Percentiles rank a stretch among this genome's conserved stretches.
Conservation (phyloP, 37 sponge, comb jelly and placozoan genomes). For the Lycopodina hypogea region DNA sequence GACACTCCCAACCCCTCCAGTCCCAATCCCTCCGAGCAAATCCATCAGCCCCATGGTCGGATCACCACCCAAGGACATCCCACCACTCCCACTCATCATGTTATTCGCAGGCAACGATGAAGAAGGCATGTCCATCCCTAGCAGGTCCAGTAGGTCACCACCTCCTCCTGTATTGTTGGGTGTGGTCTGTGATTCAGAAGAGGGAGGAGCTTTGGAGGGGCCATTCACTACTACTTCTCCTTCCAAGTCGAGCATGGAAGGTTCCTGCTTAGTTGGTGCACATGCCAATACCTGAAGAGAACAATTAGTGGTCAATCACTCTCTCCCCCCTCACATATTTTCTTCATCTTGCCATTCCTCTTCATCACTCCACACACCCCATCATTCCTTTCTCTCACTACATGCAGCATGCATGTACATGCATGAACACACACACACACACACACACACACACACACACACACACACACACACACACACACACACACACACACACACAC, state of each 20-base stretch:
- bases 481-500: background rate
- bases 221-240: conserved; percentile 24
- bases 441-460: conserved; percentile 7
- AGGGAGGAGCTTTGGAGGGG: background rate
- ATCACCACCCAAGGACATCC: background rate
- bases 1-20: background rate
- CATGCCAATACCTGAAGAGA: background rate
- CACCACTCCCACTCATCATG: background rate
- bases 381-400: no score
- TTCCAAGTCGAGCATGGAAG: conserved; percentile 51
- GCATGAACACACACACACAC: conserved; percentile 5
- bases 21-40: conserved; percentile 29
- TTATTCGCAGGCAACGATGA: background rate
- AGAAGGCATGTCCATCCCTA: conserved; percentile 15
- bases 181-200: background rate
- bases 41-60: conserved; percentile 43
- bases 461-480: no score
- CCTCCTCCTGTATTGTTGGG: conserved; percentile 10
- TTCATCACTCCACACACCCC: background rate
- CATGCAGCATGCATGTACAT: conserved; percentile 15
- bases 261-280: conserved; percentile 14
- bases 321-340: background rate
- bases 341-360: conserved; percentile 8
- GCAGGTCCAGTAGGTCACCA: conserved; percentile 36
- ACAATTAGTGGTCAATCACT: background rate